phyloP scores from a whole-genome alignment of 1,140 invertebrate species.

The Oedothorax gibbosus region DNA sequence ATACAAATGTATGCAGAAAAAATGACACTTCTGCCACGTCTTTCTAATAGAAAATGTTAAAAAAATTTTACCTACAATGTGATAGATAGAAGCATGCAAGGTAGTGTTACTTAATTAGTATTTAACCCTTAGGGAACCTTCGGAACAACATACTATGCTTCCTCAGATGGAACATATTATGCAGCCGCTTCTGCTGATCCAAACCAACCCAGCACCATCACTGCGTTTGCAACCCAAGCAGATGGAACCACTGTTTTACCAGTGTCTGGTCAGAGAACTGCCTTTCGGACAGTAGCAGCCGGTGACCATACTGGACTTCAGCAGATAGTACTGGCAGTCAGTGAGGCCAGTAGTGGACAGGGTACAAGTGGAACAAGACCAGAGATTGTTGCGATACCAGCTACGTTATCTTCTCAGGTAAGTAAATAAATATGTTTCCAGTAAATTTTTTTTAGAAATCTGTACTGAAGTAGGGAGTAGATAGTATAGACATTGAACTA shows the following conservation, averaged over 20 bases:
- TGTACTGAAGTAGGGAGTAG: no score
- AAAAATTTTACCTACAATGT: no score
- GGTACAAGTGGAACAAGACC: slow-evolving; percentile 21
- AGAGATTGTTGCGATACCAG: slow-evolving; percentile 54
- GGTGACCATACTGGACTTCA: slow-evolving; percentile 44
- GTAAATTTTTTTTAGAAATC: no score
- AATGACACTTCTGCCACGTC: no score
- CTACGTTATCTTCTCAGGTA: slow-evolving; percentile 46
- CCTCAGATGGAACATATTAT: slow-evolving; percentile 56
- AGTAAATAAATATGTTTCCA: background rate
- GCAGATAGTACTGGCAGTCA: slow-evolving; percentile 56
- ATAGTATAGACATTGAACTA: background rate
- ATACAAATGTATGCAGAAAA: no score
- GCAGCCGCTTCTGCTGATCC: slow-evolving; percentile 32
- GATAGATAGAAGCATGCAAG: no score
- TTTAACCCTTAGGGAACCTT: slow-evolving; percentile 27
- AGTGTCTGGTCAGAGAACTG: slow-evolving; percentile 39
- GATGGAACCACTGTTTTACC: slow-evolving; percentile 49
- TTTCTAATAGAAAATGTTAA: no score
- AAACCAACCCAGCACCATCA: slow-evolving; percentile 22
- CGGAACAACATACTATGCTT: slow-evolving; percentile 58
- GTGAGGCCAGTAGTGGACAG: slow-evolving; percentile 15
- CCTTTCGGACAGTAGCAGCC: slow-evolving; percentile 32
- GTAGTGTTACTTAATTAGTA: background rate
- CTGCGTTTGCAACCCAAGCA: slow-evolving; percentile 36